Evolutionary conservation across 2,797 vertebrate species (phyloP), one percentile per base, ranked within the genome.

Genomic region (Lindbergichthys nudifrons): DNA sequence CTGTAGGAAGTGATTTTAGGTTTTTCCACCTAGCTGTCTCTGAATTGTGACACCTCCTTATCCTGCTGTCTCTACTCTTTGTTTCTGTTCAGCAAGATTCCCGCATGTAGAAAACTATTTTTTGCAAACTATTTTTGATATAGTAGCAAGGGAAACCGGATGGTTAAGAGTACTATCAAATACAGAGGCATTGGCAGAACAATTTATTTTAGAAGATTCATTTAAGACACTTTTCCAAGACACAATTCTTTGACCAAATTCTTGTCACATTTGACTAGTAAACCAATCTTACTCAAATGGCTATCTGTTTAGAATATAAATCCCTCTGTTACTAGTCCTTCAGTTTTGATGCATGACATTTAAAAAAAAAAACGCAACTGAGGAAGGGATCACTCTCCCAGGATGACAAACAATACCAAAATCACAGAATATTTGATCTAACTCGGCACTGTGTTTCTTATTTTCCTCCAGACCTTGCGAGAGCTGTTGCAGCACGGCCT

Each of bases 401-500:
- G 47, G n/a, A 50, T 10, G 3, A 23, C 19, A 4, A 23, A 56
- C 53, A n/a, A 18, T 10, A 32, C 32, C 32, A 5, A 18, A 36
- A 16, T 36, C 4, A 47, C 21, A 30, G 23, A 14, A 4, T 45
- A 48, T 53, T 10, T 53, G 10, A 64, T 42, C 12, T 45, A 67
- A 52, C 51, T 57, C 41, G n/a, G 43, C 23, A 3, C 47, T 54
- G 3, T 46, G 23, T 66, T 65, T 65, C 16, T 14, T 21, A 54
- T 71, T n/a, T 43, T 15, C 11, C 46, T 64, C 3, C 89, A 98
- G 97, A 95, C 52, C 93, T 95, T 79, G 91, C 95, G 57, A 90
- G 91, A 94, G 95, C 94, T 18, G 94, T 95, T 76, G 95, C 95
- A 23, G 94, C 94, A 13, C 90, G 96, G 58, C 95, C 96, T 0